phyloP scores from a whole-genome alignment of 35 echinoderm and acorn worm species.

The Eucidaris tribuloides region DNA sequence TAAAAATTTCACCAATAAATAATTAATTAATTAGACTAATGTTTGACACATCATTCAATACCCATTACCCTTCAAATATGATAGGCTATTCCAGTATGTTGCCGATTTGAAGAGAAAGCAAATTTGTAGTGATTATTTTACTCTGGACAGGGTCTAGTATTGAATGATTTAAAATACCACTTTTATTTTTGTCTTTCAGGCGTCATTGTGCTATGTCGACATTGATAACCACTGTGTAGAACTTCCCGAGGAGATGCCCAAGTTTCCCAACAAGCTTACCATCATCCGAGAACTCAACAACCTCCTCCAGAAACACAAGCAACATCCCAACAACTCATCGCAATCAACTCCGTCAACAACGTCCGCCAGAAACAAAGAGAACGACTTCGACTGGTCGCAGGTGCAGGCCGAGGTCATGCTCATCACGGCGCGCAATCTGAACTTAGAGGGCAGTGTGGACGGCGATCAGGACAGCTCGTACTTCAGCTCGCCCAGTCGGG shows the following conservation, averaged over 20 bases:
- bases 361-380: neutral
- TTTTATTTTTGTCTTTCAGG: constrained; percentile 28
- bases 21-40: no score
- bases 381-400: constrained; percentile 46
- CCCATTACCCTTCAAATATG: no score
- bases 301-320: constrained; percentile 61
- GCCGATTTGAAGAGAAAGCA: no score
- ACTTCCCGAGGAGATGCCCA: constrained; percentile 83
- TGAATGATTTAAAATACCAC: no score
- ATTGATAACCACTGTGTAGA: constrained; percentile 89
- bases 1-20: no score
- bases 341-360: neutral
- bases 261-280: constrained; percentile 70
- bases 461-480: constrained; percentile 93
- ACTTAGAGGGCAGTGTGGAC: constrained; percentile 69
- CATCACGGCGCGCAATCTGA: constrained; percentile 37
- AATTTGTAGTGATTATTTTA: no score
- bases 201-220: constrained; percentile 91
- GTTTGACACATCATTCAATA: no score
- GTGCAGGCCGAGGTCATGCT: constrained; percentile 42
- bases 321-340: constrained; percentile 16
- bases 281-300: constrained; percentile 64
- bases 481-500: constrained; percentile 88
- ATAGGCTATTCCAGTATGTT: no score
- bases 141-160: no score